These are phyloP conservation scores for Poecilia picta DNA, from an alignment of 2,797 vertebrate species.

Conservation along the genomic window DNA sequence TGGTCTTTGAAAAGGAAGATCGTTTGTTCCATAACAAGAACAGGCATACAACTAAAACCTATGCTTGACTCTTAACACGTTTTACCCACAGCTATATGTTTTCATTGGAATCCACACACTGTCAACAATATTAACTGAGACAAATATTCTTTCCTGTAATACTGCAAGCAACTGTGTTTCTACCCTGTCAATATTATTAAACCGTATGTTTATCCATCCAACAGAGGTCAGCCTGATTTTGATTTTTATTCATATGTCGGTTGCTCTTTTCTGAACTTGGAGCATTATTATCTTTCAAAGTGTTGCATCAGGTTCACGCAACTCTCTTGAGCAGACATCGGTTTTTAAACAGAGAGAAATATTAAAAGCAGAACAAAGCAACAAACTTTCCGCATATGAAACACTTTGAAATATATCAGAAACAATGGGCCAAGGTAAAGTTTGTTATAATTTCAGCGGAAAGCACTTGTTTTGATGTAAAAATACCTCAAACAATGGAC, in stretches of 20 bases:
- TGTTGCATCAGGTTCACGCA: slow-evolving; percentile 74
- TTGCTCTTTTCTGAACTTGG: slow-evolving; percentile 60
- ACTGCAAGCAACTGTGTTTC: slow-evolving; percentile 16
- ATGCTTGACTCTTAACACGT: neutral
- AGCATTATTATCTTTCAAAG: slow-evolving; percentile 72
- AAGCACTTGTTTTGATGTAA: slow-evolving; percentile 20
- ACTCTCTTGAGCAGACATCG: slow-evolving; percentile 63
- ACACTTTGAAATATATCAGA: slow-evolving; percentile 35
- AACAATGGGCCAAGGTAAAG: slow-evolving; percentile 15
- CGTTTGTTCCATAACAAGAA: neutral
- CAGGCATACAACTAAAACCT: neutral
- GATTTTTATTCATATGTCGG: slow-evolving; percentile 63
- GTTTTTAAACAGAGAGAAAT: slow-evolving; percentile 74
- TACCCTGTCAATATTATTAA: slow-evolving; percentile 42
- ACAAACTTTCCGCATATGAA: slow-evolving; percentile 34
- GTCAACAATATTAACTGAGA: neutral
- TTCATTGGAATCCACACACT: neutral
- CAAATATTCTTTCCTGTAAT: neutral
- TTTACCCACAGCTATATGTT: neutral
- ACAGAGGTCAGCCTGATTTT: slow-evolving; percentile 55
- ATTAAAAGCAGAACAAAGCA: slow-evolving; percentile 67
- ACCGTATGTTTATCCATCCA: slow-evolving; percentile 35
- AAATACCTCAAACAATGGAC: slow-evolving; percentile 13
- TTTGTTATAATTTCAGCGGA: slow-evolving; percentile 17
- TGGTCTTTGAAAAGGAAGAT: neutral